Percentiles rank a stretch among this genome's conserved stretches.
Conservation (phyloP, 2,797 vertebrate genomes). For the Orestias chungarensis region DNA sequence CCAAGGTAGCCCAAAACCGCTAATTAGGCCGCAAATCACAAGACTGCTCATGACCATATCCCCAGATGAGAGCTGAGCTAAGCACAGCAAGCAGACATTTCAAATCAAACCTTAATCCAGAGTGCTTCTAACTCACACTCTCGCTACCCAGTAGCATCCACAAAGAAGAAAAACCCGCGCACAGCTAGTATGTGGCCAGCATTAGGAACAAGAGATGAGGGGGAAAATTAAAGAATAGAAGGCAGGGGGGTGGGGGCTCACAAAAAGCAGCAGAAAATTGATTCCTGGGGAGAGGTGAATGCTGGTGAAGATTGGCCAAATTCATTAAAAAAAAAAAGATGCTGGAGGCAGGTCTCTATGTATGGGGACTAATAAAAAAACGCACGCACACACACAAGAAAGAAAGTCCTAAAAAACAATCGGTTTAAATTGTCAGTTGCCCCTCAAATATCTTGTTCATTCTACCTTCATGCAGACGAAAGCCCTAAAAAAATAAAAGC, state of each 20-base stretch:
- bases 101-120: conserved; percentile 70
- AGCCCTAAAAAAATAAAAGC: conserved; percentile 16
- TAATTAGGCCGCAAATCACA: conserved; percentile 71
- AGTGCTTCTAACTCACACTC: conserved; percentile 49
- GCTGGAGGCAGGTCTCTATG: conserved; percentile 22
- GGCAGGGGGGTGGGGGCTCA: conserved; percentile 28
- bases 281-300: conserved; percentile 48
- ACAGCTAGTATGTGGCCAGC: conserved; percentile 54
- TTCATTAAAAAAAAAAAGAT: conserved; percentile 54
- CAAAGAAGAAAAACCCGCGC: conserved; percentile 35
- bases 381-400: background rate
- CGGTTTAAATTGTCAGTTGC: conserved; percentile 10
- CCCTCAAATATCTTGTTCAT: conserved; percentile 10
- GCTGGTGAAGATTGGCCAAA: conserved; percentile 37
- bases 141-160: conserved; percentile 43
- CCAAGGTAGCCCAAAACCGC: conserved; percentile 49
- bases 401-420: conserved; percentile 13
- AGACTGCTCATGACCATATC: conserved; percentile 60
- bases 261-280: conserved; percentile 45
- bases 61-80: conserved; percentile 57
- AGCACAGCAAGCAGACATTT: conserved; percentile 69
- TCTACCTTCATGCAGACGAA: conserved; percentile 13
- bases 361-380: background rate
- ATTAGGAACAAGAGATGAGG: conserved; percentile 56
- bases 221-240: conserved; percentile 50